Conservation (phyloP, 2,113 vertebrate species). For the Chaetodon auriga region DNA sequence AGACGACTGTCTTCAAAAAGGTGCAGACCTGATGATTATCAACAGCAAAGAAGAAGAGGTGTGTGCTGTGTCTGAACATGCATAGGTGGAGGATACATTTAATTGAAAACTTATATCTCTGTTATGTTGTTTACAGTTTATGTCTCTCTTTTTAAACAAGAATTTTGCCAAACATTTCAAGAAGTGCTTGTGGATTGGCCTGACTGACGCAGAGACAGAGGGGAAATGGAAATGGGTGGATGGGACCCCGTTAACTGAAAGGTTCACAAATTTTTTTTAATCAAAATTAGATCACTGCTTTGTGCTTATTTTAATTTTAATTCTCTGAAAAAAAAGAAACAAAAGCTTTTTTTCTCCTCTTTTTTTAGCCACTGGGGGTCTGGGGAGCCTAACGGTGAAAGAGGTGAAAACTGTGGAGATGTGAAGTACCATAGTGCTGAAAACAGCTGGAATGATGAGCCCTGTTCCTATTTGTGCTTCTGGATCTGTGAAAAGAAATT, state of each 20-base stretch:
- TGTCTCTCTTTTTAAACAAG: constrained; percentile 16
- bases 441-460: background rate
- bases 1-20: constrained; percentile 29
- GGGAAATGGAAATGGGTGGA: constrained; percentile 45
- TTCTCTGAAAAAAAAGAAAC: background rate
- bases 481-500: background rate
- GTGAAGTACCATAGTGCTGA: background rate
- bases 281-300: background rate
- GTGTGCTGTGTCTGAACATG: background rate
- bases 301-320: background rate
- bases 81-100: too few relatives aligned
- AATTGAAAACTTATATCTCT: background rate
- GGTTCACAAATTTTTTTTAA: background rate
- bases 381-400: background rate
- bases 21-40: constrained; percentile 54
- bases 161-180: background rate
- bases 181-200: constrained; percentile 12
- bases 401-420: background rate
- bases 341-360: background rate
- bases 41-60: constrained; percentile 64
- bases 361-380: background rate
- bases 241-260: background rate
- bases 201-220: constrained; percentile 9
- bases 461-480: background rate
- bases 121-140: background rate